A percentile compares a stretch with the other conserved stretches of the same genome.
phyloP scores from a whole-genome alignment of 1,140 invertebrate species.

The Ceratina australensis region DNA sequence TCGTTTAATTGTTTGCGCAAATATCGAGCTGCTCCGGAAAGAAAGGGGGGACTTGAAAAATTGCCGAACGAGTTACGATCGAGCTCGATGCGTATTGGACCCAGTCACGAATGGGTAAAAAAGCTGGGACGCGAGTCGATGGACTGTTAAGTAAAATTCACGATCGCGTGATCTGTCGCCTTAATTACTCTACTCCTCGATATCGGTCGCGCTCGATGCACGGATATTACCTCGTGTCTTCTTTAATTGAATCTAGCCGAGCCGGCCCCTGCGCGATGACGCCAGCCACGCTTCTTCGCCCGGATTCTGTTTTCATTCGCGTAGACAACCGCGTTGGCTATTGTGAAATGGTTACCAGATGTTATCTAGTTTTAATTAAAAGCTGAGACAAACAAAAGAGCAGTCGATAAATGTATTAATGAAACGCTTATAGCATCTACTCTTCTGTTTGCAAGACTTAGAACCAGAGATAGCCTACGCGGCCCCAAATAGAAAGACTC shows the following conservation, averaged over 20 bases:
- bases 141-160: conserved; percentile 8
- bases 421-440: too few species aligned
- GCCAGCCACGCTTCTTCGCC: not conserved
- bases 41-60: too few species aligned
- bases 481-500: too few species aligned
- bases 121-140: conserved; percentile 19
- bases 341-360: not conserved
- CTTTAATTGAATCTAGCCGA: conserved; percentile 31
- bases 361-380: too few species aligned
- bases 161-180: conserved; percentile 36
- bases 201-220: not conserved
- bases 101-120: not conserved
- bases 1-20: too few species aligned
- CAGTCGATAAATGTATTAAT: too few species aligned
- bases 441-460: too few species aligned
- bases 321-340: not conserved
- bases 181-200: conserved; percentile 30
- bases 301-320: not conserved
- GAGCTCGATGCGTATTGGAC: not conserved
- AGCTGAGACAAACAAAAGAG: too few species aligned
- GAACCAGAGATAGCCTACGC: too few species aligned
- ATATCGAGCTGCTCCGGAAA: too few species aligned
- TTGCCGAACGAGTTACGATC: too few species aligned
- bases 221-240: conserved; percentile 20
- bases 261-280: not conserved